Percentiles rank a stretch among this genome's conserved stretches.
These are phyloP conservation scores for Ganaspis brasiliensis DNA, from an alignment of 2,888 invertebrate genomes.

Conservation along the genomic window DNA sequence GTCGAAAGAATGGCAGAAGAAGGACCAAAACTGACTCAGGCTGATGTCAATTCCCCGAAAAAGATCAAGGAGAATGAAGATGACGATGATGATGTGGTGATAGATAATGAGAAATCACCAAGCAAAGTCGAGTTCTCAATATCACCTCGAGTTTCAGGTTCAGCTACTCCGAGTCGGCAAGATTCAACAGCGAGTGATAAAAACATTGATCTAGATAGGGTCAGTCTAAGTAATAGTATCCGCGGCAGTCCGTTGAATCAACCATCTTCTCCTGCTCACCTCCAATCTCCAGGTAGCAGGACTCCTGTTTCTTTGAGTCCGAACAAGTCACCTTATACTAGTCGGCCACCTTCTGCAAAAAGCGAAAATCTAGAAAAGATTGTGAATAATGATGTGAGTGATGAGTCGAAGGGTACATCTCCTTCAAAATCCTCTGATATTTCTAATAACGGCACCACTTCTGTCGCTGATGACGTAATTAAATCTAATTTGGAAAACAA, in stretches of 20 bases:
- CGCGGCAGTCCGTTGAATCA: background rate
- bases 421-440: conserved; percentile 44
- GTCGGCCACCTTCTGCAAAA: conserved; percentile 27
- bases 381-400: background rate
- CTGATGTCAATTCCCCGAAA: background rate
- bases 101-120: conserved; percentile 32
- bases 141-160: background rate
- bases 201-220: background rate
- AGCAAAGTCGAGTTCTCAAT: conserved; percentile 42
- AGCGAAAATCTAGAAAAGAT: background rate
- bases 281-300: background rate
- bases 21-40: conserved; percentile 37
- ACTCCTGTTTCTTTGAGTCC: background rate
- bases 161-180: conserved; percentile 2
- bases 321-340: conserved; percentile 15
- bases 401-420: conserved; percentile 25
- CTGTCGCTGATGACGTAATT: background rate
- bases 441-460: background rate
- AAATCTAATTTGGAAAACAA: background rate
- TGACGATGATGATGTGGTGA: conserved; percentile 37
- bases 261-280: background rate
- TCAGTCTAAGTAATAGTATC: background rate
- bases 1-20: conserved; percentile 68
- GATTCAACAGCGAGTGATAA: conserved; percentile 9
- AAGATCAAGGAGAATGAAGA: conserved; percentile 8